These are phyloP conservation scores for Protonibea diacanthus DNA, from an alignment of 2,797 vertebrate genomes.

Conservation along the genomic window DNA sequence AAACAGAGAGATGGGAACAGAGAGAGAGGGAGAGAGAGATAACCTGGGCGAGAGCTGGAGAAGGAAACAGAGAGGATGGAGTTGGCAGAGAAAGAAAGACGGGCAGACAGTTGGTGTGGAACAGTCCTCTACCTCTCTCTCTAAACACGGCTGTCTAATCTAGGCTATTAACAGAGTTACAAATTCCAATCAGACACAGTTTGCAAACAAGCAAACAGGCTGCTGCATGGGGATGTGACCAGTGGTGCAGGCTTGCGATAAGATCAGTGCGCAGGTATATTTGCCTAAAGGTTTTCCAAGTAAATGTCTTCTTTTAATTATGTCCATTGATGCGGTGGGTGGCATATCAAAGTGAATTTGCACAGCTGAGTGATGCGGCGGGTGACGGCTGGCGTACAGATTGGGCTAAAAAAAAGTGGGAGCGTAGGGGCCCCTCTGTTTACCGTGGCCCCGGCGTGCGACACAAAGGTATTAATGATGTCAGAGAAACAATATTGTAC, in stretches of 20 bases:
- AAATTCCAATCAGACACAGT: constrained; percentile 70
- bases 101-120: constrained; percentile 48
- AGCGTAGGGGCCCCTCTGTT: constrained; percentile 23
- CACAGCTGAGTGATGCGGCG: constrained; percentile 66
- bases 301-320: constrained; percentile 80
- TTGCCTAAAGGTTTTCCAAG: constrained; percentile 69
- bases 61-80: constrained; percentile 2
- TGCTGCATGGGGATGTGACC: constrained; percentile 42
- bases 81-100: constrained; percentile 39
- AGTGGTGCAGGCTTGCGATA: constrained; percentile 54
- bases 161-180: constrained; percentile 67
- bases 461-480: constrained; percentile 73
- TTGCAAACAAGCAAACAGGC: constrained; percentile 60
- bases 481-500: constrained; percentile 66
- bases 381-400: constrained; percentile 40
- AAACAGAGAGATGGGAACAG: constrained; percentile 28
- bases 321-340: constrained; percentile 67
- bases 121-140: constrained; percentile 44
- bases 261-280: constrained; percentile 72
- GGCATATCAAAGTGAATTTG: constrained; percentile 71
- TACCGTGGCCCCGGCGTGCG: constrained; percentile 36
- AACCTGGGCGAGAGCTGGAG: constrained; percentile 18
- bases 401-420: constrained; percentile 49
- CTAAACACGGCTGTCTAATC: constrained; percentile 69
- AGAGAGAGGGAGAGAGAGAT: constrained; percentile 21